Percentiles rank a stretch among this genome's conserved stretches.
Conservation (phyloP, 2,113 vertebrate species). For the Pelmatolapia mariae region DNA sequence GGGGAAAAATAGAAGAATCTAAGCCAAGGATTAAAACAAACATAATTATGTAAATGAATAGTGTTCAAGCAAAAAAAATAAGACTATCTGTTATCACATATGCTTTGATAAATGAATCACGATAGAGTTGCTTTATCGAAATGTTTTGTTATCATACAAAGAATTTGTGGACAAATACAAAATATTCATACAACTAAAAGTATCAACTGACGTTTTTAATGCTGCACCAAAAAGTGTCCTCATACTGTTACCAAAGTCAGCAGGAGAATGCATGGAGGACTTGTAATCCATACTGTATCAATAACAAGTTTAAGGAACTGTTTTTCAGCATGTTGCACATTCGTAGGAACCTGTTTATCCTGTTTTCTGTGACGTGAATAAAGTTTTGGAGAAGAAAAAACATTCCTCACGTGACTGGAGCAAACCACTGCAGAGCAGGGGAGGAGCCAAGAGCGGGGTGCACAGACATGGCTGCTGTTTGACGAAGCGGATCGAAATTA, state of each 20-base stretch:
- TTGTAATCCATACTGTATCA: neutral
- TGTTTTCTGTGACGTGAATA: fast-evolving
- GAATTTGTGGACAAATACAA: neutral
- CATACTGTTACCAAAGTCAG: neutral
- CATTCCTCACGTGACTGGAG: neutral
- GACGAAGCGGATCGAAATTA: neutral
- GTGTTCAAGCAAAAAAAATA: neutral
- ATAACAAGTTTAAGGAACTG: neutral
- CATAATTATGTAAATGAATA: fast-evolving
- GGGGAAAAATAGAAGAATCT: neutral
- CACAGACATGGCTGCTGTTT: neutral
- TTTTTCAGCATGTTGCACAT: neutral
- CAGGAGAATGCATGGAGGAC: neutral
- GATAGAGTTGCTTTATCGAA: neutral
- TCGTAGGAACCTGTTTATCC: neutral
- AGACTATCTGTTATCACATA: neutral
- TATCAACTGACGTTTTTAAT: neutral
- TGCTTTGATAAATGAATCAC: neutral
- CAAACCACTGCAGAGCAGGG: neutral
- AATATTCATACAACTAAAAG: neutral
- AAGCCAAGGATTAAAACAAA: fast-evolving
- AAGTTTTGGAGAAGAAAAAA: neutral
- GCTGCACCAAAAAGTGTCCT: neutral
- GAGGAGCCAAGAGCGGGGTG: neutral
- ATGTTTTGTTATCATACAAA: neutral